Evolutionary conservation across 2,113 vertebrate genomes (phyloP), one percentile per base, ranked within the genome.

Genomic region (Lepus timidus): DNA sequence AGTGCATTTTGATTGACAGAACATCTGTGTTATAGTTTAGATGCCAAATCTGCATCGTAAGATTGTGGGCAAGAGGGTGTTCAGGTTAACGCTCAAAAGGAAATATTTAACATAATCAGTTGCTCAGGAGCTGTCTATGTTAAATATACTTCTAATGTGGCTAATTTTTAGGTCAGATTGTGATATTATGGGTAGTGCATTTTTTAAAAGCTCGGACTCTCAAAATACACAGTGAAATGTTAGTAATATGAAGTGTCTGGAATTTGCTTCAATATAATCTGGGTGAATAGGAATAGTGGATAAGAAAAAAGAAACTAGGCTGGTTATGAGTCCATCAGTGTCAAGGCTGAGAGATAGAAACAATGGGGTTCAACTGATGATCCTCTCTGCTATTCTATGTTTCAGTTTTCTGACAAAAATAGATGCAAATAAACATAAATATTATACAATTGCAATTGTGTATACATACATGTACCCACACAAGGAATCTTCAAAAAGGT

Each of bases 141-240:
- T 39, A 95, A 80, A 76, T 39, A 49, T 10, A 68, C 13, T 67
- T 87, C 13, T 2, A 27, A 25, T 65, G 20, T 14, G 88, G 14
- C 33, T 51, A 86, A 70, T 73, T 62, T 70, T 71, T 62, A 67
- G 16, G 9, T 75, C 10, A 6, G 4, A 76, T 31, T 55, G 0
- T 85, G 19, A 23, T 76, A 33, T 62, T 65, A 20, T 44, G 2
- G 19, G 8, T 49, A 44, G 36, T 58, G 55, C 19, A 3, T 4
- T 91, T 88, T 85, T 96, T 58, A 75, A 86, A 74, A 55, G 19
- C 33, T 90, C 58, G 71, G 29, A 36, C 39, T 62, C 91, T 64
- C 73, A 85, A 84, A 33, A 91, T 74, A 61, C 75, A 44, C 20
- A 80, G 16, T 88, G 29, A 91, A 89, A 67, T 79, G 27, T 64